Conservation (phyloP, 2,888 invertebrate genomes). For the Cryptocheilus praepositus region DNA sequence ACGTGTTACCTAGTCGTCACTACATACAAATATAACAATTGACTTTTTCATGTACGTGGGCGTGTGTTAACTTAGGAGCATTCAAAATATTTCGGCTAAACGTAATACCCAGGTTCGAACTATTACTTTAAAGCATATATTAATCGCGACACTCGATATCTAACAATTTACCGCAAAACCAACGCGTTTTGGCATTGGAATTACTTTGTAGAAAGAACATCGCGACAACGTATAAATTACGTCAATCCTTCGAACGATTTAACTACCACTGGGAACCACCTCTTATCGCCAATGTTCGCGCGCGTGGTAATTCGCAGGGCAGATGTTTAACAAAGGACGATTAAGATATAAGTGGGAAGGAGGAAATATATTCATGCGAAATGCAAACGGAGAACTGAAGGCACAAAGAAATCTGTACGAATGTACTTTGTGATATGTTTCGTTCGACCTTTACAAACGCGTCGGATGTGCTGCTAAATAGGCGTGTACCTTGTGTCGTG, state of each 20-base stretch:
- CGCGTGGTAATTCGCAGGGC: slow-evolving; percentile 40
- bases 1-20: no score
- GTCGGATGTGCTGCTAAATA: slow-evolving; percentile 44
- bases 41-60: no score
- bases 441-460: slow-evolving; percentile 22
- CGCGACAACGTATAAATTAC: background rate
- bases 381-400: slow-evolving; percentile 6
- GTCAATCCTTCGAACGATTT: background rate
- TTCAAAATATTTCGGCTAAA: no score
- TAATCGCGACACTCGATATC: no score
- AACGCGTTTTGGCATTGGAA: no score
- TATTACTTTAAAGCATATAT: no score
- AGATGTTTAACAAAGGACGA: slow-evolving; percentile 4
- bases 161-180: no score
- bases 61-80: no score
- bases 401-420: slow-evolving; percentile 17
- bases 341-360: background rate
- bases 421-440: slow-evolving; percentile 24
- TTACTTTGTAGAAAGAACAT: slow-evolving; percentile 12
- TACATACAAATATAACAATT: no score
- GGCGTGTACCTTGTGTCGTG: slow-evolving; percentile 41
- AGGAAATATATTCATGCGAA: slow-evolving; percentile 6
- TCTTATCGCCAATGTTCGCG: slow-evolving; percentile 14
- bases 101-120: no score
- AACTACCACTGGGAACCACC: background rate